Conservation (phyloP, 2,113 vertebrate species). For the Mustela lutreola region DNA sequence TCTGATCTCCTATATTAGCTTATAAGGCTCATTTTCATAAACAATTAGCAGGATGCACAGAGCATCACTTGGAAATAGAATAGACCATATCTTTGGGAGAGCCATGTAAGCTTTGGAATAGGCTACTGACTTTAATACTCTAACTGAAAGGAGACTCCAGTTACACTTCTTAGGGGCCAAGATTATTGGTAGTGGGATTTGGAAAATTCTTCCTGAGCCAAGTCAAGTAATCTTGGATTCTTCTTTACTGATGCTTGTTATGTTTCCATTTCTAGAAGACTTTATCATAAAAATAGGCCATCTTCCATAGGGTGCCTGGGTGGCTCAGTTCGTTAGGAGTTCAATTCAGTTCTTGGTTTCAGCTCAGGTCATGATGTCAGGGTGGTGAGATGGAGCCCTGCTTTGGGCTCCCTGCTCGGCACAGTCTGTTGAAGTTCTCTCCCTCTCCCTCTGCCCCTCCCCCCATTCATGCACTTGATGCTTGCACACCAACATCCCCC, state of each 20-base stretch:
- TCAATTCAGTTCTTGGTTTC: neutral
- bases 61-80: neutral
- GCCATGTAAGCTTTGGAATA: neutral
- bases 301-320: neutral
- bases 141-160: neutral
- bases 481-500: rapidly evolving
- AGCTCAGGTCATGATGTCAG: neutral
- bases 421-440: neutral
- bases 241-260: neutral
- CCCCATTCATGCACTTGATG: neutral
- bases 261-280: neutral
- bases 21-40: neutral
- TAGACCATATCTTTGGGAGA: too few species aligned
- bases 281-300: neutral
- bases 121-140: neutral
- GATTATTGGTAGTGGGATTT: neutral
- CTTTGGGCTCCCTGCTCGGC: neutral
- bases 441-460: neutral
- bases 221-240: neutral
- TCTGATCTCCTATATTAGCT: neutral
- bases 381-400: neutral
- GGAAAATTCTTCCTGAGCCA: neutral
- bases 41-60: neutral
- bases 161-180: neutral
- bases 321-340: neutral